Evolutionary conservation across 2,797 vertebrate species (phyloP).

Genomic region (Aulostomus chinensis): DNA sequence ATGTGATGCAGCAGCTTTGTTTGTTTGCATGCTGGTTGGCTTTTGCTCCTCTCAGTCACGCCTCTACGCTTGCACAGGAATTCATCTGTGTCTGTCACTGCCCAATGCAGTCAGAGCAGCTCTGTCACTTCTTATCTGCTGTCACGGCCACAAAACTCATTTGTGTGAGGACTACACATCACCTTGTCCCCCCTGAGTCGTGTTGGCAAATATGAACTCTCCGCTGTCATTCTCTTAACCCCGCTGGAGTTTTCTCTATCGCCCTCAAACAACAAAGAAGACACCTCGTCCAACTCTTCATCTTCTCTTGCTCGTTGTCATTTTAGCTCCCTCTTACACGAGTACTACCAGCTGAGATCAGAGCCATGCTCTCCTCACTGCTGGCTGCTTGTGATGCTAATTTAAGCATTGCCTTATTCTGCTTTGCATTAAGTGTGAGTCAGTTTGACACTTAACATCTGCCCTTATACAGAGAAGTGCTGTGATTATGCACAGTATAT

Average conservation of each 20-base stretch:
- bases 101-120: constrained; percentile 12
- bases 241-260: constrained; percentile 7
- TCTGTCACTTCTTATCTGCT: constrained; percentile 39
- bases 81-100: constrained; percentile 4
- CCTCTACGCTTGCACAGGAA: no score
- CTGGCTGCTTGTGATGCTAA: constrained; percentile 31
- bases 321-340: constrained; percentile 13
- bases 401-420: constrained; percentile 22
- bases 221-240: not conserved
- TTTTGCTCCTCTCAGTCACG: no score
- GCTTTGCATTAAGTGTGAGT: constrained; percentile 24
- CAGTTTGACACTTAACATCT: constrained; percentile 14
- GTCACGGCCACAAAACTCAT: constrained; percentile 45
- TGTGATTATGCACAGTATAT: not conserved
- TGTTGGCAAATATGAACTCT: constrained; percentile 15
- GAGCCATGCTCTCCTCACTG: no score
- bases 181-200: constrained; percentile 5
- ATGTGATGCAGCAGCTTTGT: no score
- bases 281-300: no score
- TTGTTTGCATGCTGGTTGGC: not conserved
- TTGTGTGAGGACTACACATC: constrained; percentile 27
- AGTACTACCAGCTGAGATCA: constrained; percentile 16
- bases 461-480: not conserved
- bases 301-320: constrained; percentile 12
- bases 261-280: no score